phyloP scores from a whole-genome alignment of 1,140 invertebrate genomes.

The Diplogasteroides magnus region DNA sequence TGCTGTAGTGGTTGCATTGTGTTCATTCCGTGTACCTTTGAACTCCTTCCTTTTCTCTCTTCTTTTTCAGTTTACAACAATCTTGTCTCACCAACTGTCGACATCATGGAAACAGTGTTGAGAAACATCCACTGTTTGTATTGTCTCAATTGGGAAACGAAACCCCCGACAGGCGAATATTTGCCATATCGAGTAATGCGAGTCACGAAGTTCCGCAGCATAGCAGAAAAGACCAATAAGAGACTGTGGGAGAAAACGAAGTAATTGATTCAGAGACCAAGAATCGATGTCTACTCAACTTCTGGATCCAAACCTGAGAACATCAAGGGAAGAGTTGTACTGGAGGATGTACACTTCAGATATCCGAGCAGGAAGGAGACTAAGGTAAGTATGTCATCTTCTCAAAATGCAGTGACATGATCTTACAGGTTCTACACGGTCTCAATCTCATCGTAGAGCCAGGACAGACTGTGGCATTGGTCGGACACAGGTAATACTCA shows the following conservation, averaged over 20 bases:
- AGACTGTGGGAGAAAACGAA: background rate
- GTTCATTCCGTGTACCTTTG: too few species aligned
- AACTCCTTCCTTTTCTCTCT: too few species aligned
- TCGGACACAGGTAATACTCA: constrained; percentile 57
- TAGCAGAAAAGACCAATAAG: too few species aligned
- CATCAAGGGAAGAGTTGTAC: constrained; percentile 52
- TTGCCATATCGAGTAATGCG: too few species aligned
- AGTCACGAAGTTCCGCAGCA: too few species aligned
- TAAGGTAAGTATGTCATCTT: constrained; percentile 28
- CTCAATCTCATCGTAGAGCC: constrained; percentile 77
- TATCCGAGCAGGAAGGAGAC: constrained; percentile 58
- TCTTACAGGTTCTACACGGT: constrained; percentile 67
- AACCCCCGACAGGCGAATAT: too few species aligned
- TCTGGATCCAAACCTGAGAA: constrained; percentile 44
- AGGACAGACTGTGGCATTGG: constrained; percentile 83
- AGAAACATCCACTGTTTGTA: too few species aligned
- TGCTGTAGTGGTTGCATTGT: too few species aligned
- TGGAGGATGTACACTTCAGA: constrained; percentile 57
- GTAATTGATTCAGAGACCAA: constrained; percentile 47
- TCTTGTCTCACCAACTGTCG: too few species aligned
- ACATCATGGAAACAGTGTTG: too few species aligned
- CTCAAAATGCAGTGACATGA: constrained; percentile 3
- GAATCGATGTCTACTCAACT: constrained; percentile 55
- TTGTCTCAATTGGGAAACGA: too few species aligned
- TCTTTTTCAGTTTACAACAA: too few species aligned